These are phyloP conservation scores for Chaenogobius annularis DNA, from an alignment of 2,113 vertebrate species.

Conservation along the genomic window DNA sequence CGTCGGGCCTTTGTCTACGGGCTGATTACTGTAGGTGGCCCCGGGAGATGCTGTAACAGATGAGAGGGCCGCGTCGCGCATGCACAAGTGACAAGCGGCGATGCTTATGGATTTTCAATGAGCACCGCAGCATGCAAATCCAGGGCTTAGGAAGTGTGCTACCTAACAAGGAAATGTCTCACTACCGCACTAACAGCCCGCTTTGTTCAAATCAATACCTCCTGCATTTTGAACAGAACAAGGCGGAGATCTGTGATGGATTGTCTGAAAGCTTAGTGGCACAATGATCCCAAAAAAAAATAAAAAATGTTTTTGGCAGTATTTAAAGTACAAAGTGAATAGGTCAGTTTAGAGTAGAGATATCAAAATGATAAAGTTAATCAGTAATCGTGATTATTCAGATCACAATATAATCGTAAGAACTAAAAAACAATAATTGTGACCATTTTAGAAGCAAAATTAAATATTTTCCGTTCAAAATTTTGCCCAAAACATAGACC, in stretches of 20 bases:
- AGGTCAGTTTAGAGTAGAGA: too few species aligned
- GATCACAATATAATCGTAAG: too few species aligned
- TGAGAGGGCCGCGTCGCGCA: conserved; percentile 41
- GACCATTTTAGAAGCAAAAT: too few species aligned
- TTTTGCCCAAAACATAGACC: too few species aligned
- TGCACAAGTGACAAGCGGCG: conserved; percentile 55
- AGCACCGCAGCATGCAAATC: conserved; percentile 30
- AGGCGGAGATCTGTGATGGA: background rate
- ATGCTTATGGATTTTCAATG: conserved; percentile 53
- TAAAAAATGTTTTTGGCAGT: too few species aligned
- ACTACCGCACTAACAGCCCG: conserved; percentile 3
- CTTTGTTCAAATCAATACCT: background rate
- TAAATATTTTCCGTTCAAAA: too few species aligned
- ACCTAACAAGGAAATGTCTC: conserved; percentile 13
- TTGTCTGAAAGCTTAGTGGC: background rate
- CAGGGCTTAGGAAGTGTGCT: conserved; percentile 9
- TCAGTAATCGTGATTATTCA: too few species aligned
- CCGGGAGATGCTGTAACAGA: conserved; percentile 50
- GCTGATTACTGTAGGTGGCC: conserved; percentile 59
- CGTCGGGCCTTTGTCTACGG: conserved; percentile 53
- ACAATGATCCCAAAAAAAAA: too few species aligned
- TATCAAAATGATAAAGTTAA: too few species aligned
- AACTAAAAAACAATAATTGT: too few species aligned
- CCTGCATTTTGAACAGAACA: conserved; percentile 1
- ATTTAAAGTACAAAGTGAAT: too few species aligned